phyloP scores from a whole-genome alignment of 2,888 invertebrate genomes.

The Augiades crinisus region DNA sequence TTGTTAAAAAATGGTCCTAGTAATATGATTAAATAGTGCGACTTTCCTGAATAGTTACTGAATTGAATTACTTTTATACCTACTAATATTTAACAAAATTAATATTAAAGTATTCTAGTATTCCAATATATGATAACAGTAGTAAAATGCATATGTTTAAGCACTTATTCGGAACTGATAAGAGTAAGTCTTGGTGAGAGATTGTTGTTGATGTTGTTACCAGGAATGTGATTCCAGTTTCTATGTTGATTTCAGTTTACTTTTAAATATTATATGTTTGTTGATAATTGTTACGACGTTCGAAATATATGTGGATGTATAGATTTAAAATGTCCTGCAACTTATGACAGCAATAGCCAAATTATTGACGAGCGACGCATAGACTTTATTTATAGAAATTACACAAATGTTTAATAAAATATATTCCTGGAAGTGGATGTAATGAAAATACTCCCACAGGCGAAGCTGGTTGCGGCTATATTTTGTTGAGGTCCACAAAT shows the following conservation, averaged over 20 bases:
- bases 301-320: neutral
- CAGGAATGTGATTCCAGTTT: neutral
- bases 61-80: neutral
- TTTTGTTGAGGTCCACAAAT: neutral
- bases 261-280: neutral
- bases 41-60: conserved; percentile 1
- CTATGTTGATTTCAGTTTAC: neutral
- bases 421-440: too few relatives aligned
- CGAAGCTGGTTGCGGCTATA: too few relatives aligned
- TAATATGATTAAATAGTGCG: neutral
- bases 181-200: neutral
- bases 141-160: neutral
- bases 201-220: neutral
- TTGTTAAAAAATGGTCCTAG: too few relatives aligned
- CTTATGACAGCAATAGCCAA: too few relatives aligned
- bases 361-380: too few relatives aligned
- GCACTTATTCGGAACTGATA: neutral
- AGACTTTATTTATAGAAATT: too few relatives aligned
- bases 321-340: too few relatives aligned
- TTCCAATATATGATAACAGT: neutral
- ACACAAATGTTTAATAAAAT: too few relatives aligned
- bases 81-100: conserved; percentile 4
- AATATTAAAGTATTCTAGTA: neutral
- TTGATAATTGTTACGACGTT: neutral
- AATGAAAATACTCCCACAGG: too few relatives aligned